Evolutionary conservation across 1,140 invertebrate species (phyloP).

Genomic region (Macrostomum lignano): DNA sequence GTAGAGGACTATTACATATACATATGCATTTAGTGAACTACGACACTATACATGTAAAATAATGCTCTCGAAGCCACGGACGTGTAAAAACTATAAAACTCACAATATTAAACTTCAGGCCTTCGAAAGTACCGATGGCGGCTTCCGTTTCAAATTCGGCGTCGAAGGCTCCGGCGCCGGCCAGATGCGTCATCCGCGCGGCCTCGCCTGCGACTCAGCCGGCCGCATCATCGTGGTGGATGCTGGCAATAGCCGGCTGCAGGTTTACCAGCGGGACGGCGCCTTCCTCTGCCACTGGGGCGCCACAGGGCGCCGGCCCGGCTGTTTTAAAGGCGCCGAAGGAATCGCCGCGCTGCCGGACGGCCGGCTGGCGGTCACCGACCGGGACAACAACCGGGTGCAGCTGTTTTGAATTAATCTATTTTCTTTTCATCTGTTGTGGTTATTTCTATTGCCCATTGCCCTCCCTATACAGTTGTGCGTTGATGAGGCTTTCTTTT

Average conservation of each 20-base stretch:
- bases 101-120: conserved; percentile 21
- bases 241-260: conserved; percentile 86
- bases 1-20: too few species aligned
- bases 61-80: too few species aligned
- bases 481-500: too few species aligned
- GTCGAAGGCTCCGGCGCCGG: conserved; percentile 13
- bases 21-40: conserved; percentile 14
- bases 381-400: conserved; percentile 82
- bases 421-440: too few species aligned
- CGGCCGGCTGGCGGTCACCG: conserved; percentile 73
- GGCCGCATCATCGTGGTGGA: conserved; percentile 88
- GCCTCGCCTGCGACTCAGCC: conserved; percentile 84
- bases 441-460: too few species aligned
- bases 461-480: too few species aligned
- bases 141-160: conserved; percentile 17
- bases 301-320: conserved; percentile 70
- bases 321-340: conserved; percentile 80
- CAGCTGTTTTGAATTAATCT: too few species aligned
- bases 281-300: conserved; percentile 44
- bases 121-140: conserved; percentile 19
- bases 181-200: conserved; percentile 79
- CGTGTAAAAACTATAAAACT: conserved; percentile 17
- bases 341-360: conserved; percentile 67
- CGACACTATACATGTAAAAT: conserved; percentile 17
- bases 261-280: conserved; percentile 44